phyloP scores from a whole-genome alignment of 2,888 invertebrate genomes.

The Anaspis maculata region DNA sequence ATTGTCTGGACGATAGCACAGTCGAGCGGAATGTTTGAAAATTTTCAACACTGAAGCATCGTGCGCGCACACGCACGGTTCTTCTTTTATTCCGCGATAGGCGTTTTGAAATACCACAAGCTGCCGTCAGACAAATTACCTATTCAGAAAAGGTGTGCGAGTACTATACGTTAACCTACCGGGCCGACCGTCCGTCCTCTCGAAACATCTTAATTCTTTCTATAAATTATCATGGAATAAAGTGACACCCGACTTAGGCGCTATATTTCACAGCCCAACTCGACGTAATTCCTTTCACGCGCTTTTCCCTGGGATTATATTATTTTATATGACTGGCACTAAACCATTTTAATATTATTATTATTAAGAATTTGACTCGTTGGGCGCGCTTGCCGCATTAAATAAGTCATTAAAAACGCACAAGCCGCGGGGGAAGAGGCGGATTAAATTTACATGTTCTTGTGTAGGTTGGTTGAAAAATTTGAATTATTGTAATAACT shows the following conservation, averaged over 20 bases:
- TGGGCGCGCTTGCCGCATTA: slow-evolving; percentile 2
- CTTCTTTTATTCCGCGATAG: too few relatives aligned
- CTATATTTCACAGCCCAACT: slow-evolving; percentile 14
- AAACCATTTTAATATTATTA: slow-evolving; percentile 7
- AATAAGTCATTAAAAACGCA: slow-evolving; percentile 9
- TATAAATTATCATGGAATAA: slow-evolving; percentile 14
- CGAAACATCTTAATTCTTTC: slow-evolving; percentile 17
- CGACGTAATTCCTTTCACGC: slow-evolving; percentile 14
- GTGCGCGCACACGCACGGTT: too few relatives aligned
- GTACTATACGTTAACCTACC: slow-evolving; percentile 8
- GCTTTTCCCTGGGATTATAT: slow-evolving; percentile 10
- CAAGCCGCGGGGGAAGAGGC: background rate
- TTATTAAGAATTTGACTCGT: slow-evolving; percentile 6
- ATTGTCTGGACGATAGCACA: slow-evolving; percentile 1
- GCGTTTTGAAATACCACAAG: slow-evolving; percentile 12
- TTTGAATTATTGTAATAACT: too few relatives aligned
- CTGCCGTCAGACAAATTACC: slow-evolving; percentile 13
- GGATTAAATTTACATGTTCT: slow-evolving; percentile 5
- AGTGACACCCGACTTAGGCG: slow-evolving; percentile 13
- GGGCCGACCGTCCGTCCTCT: slow-evolving; percentile 3
- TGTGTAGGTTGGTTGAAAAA: slow-evolving; percentile 3
- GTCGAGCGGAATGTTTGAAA: slow-evolving; percentile 1
- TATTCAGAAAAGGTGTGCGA: slow-evolving; percentile 9
- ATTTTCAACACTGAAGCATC: background rate
- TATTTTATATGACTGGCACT: slow-evolving; percentile 10